Evolutionary conservation across 2,888 invertebrate species (phyloP).

Genomic region (Iphiclides podalirius): DNA sequence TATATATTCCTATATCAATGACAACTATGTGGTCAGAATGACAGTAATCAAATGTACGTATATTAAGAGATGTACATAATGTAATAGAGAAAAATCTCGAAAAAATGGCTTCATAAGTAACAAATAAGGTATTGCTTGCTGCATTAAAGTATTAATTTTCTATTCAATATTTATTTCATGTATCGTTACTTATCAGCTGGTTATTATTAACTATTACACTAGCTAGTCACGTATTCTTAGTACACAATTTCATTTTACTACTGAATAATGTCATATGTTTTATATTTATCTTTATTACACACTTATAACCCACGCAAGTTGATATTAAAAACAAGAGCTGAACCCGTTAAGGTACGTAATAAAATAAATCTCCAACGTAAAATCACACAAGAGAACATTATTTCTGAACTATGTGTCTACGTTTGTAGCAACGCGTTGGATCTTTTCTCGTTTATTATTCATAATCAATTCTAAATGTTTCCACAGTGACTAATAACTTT

Average conservation of each 20-base stretch:
- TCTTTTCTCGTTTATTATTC: slow-evolving; percentile 71
- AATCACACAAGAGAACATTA: slow-evolving; percentile 31
- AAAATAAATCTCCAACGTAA: slow-evolving; percentile 35
- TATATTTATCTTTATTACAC: slow-evolving; percentile 20
- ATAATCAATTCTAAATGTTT: slow-evolving; percentile 70
- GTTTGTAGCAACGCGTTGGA: slow-evolving; percentile 50
- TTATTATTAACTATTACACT: too few relatives aligned
- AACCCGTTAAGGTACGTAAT: slow-evolving; percentile 24
- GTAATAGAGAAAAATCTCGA: too few relatives aligned
- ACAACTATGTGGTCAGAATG: too few relatives aligned
- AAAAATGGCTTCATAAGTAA: too few relatives aligned
- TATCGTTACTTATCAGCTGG: too few relatives aligned
- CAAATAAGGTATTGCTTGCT: too few relatives aligned
- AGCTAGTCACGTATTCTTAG: too few relatives aligned
- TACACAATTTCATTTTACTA: background rate
- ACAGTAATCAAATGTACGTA: too few relatives aligned
- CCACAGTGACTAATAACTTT: slow-evolving; percentile 71
- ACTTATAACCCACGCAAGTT: slow-evolving; percentile 22
- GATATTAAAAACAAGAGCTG: slow-evolving; percentile 25
- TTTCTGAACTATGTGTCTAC: slow-evolving; percentile 39
- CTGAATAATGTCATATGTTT: slow-evolving; percentile 14
- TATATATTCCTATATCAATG: too few relatives aligned
- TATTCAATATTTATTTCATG: background rate
- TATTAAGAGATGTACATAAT: too few relatives aligned
- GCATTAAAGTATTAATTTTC: too few relatives aligned